Conservation (phyloP, 2,113 vertebrate genomes). For the Neopipo cinnamomea region DNA sequence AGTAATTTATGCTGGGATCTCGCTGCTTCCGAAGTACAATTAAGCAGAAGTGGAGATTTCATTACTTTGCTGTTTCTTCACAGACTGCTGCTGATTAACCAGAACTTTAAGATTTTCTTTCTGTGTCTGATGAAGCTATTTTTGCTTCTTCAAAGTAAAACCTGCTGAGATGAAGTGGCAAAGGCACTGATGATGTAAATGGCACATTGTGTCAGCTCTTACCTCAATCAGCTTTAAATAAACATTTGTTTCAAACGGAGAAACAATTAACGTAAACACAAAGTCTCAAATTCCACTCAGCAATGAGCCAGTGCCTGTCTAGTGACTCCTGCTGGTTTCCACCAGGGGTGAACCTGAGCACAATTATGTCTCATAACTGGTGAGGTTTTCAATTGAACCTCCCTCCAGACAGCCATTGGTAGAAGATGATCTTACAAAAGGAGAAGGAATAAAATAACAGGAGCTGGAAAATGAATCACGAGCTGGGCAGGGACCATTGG, state of each 20-base stretch:
- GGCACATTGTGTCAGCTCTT: conserved; percentile 49
- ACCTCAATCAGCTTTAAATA: conserved; percentile 59
- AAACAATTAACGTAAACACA: conserved; percentile 50
- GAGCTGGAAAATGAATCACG: not conserved
- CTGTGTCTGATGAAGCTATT: conserved; percentile 47
- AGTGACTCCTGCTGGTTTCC: not conserved
- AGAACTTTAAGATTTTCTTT: conserved; percentile 26
- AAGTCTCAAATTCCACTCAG: not conserved
- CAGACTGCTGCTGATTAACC: conserved; percentile 56
- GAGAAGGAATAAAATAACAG: not conserved
- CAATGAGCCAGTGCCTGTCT: not conserved
- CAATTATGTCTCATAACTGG: not conserved
- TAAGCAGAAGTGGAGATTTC: conserved; percentile 47
- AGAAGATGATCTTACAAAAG: not conserved
- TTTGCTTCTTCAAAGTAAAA: conserved; percentile 55
- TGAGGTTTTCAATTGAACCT: not conserved
- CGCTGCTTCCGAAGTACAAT: conserved; percentile 14
- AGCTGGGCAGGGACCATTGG: not conserved
- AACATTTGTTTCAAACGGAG: conserved; percentile 51
- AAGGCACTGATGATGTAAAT: conserved; percentile 45
- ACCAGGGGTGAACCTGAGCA: not conserved
- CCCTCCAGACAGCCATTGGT: not conserved
- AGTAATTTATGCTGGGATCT: conserved; percentile 59
- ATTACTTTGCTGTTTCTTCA: conserved; percentile 46
- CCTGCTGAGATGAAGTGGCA: conserved; percentile 40